phyloP scores from a whole-genome alignment of 1,140 invertebrate genomes.

The Rhagoletis zephyria region DNA sequence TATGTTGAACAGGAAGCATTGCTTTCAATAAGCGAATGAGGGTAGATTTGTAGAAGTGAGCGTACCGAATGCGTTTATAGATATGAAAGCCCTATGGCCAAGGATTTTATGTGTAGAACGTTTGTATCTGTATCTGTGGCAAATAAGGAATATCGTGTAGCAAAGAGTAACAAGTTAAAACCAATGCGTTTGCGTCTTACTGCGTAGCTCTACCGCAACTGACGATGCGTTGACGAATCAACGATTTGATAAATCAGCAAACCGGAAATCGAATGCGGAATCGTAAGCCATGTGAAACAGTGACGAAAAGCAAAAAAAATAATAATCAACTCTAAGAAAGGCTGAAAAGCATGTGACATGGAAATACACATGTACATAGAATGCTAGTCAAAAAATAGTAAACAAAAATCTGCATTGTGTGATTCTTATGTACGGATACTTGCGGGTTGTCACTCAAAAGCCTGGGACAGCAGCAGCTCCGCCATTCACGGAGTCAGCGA shows the following conservation, averaged over 20 bases:
- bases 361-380: not conserved
- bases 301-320: no score
- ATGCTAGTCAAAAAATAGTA: not conserved
- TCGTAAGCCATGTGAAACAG: slow-evolving; percentile 6
- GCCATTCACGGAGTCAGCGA: not conserved
- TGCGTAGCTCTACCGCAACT: not conserved
- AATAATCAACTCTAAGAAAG: not conserved
- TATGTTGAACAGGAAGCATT: not conserved
- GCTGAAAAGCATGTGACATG: not conserved
- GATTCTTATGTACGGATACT: not conserved
- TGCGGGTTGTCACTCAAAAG: slow-evolving; percentile 11
- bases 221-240: slow-evolving; percentile 37
- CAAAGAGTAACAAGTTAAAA: not conserved
- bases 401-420: not conserved
- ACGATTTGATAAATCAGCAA: slow-evolving; percentile 31
- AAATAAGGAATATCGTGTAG: no score
- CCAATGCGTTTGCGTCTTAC: not conserved
- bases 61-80: not conserved
- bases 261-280: slow-evolving; percentile 44
- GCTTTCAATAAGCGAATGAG: not conserved
- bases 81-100: not conserved
- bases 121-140: no score
- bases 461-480: not conserved
- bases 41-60: not conserved
- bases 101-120: no score